Percentiles rank a stretch among this genome's conserved stretches.
Evolutionary conservation across 2,797 vertebrate species (phyloP).

Genomic region (Rhabdomys pumilio): DNA sequence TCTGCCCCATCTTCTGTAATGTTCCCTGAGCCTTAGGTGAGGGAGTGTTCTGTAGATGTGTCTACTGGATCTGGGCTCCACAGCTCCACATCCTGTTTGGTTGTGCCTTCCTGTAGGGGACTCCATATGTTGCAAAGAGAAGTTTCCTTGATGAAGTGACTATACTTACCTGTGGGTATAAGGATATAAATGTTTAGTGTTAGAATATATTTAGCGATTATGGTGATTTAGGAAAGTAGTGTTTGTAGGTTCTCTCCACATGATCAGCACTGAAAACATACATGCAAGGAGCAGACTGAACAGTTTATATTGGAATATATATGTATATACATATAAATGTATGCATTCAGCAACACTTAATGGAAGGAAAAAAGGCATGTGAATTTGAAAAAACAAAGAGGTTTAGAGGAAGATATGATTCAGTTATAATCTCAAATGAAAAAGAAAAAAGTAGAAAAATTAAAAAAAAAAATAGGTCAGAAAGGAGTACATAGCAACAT

Average conservation of each 20-base stretch:
- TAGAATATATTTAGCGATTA: neutral
- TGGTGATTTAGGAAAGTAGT: neutral
- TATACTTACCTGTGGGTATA: neutral
- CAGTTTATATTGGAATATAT: neutral
- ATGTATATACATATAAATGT: neutral
- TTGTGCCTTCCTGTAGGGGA: neutral
- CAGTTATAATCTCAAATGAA: neutral
- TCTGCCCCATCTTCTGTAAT: neutral
- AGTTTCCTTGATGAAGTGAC: no score
- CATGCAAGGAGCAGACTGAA: neutral
- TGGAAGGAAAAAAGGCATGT: no score
- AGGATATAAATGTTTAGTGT: neutral
- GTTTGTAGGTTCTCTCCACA: neutral
- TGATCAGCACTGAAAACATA: neutral
- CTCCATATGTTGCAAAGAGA: neutral
- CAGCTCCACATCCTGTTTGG: neutral
- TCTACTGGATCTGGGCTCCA: neutral
- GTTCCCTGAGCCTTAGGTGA: neutral
- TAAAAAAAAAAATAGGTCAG: neutral
- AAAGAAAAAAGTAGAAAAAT: neutral
- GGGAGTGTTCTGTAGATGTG: neutral
- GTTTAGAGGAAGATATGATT: neutral
- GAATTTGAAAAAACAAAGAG: neutral
- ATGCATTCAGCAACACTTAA: neutral
- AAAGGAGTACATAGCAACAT: neutral